These are phyloP conservation scores for Goniozus legneri DNA, from an alignment of 1,140 invertebrate genomes.

Conservation along the genomic window DNA sequence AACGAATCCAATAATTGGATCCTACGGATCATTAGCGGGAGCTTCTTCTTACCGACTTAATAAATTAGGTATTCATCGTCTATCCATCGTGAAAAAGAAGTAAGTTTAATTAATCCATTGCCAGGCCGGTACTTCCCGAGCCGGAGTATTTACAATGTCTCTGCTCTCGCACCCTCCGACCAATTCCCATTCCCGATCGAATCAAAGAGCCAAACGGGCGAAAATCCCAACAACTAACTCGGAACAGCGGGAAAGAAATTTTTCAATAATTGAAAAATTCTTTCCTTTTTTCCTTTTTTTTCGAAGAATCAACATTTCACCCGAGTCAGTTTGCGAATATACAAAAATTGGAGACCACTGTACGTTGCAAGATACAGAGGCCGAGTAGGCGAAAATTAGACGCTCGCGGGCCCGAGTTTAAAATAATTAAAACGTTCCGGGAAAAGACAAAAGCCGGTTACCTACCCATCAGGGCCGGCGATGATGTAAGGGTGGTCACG, in stretches of 20 bases:
- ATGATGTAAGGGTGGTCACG: slow-evolving; percentile 29
- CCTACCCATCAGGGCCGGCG: slow-evolving; percentile 30
- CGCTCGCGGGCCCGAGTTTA: slow-evolving; percentile 43
- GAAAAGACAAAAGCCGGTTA: slow-evolving; percentile 46
- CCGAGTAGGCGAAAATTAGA: slow-evolving; percentile 41
- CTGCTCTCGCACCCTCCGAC: too few relatives aligned
- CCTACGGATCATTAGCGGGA: slow-evolving; percentile 30
- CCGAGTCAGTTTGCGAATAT: too few relatives aligned
- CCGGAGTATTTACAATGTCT: background rate
- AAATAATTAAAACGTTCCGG: slow-evolving; percentile 53
- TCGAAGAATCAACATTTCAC: too few relatives aligned
- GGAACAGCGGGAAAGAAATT: too few relatives aligned
- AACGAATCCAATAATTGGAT: slow-evolving; percentile 35
- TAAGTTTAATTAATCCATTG: slow-evolving; percentile 27
- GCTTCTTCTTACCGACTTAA: slow-evolving; percentile 22
- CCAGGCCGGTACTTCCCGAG: background rate
- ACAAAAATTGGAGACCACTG: too few relatives aligned
- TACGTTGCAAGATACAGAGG: background rate
- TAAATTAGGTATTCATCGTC: slow-evolving; percentile 28
- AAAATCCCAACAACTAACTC: too few relatives aligned
- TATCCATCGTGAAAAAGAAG: slow-evolving; percentile 22
- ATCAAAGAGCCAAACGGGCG: background rate
- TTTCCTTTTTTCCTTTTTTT: too few relatives aligned
- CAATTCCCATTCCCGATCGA: background rate
- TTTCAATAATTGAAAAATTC: too few relatives aligned